Base-by-base conservation (phyloP, 2,888 invertebrate genomes). In the Hirtodrosophila trivittata region DNA sequence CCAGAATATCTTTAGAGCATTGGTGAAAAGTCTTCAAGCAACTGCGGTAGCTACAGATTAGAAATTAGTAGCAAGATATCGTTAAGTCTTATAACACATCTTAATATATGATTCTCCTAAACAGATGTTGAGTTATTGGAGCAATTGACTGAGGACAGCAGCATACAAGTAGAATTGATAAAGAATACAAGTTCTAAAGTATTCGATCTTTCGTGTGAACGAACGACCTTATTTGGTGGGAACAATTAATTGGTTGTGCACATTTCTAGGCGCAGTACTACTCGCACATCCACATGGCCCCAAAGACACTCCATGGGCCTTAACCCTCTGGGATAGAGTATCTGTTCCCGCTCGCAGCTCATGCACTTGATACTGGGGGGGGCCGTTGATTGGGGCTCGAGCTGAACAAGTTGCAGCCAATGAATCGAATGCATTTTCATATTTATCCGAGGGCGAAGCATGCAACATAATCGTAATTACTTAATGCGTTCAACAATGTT, bases 401-500 rank as follows among this genome's bases (percentile, higher is more conserved):
- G 16, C 33, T 14, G 25, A 43, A 51, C 52, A 60, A 57, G 60
- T 60, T 71, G 63, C 45, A 33, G 42, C 37, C 77, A 63, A 76
- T 73, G 56, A 67, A 73, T 67, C 46, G 56, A 64, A 76, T 64
- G 56, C 56, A 47, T 56, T 59, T 63, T 46, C 49, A 56, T 65
- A 65, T 51, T 54, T 54, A 46, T 28, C 32, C 28, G 33, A 26
- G 26, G 46, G 32, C 41, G 43, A 38, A 16, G 35, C 59, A 43
- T 65, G 51, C 62, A 60, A 39, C 70, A 80, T 70, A 74, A 67
- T 70, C 69, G 63, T 74, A 70, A 70, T 74, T 77, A 52, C 75
- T 77, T 77, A 81, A 81, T 80, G 81, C 70, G 62, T 55, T 59
- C 70, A 60, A 80, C 66, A 75, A 78, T 76, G 74, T 66, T 66